Conservation (phyloP, 2,888 invertebrate genomes). For the Lamellibrachia satsuma region DNA sequence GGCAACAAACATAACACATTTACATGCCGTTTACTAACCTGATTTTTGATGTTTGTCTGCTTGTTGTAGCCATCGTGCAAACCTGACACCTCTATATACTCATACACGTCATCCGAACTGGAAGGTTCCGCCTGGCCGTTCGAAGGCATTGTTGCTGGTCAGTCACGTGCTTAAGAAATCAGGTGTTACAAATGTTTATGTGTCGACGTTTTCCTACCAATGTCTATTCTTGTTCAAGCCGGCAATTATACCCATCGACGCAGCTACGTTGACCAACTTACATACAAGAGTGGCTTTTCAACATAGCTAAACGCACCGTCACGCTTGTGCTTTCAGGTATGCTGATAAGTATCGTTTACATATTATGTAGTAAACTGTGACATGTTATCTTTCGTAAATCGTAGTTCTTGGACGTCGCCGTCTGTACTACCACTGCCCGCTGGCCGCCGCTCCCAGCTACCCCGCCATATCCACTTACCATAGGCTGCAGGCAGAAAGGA, state of each 20-base stretch:
- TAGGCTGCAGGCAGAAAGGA: too few species aligned
- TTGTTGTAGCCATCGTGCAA: not conserved
- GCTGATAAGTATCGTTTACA: not conserved
- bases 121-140: not conserved
- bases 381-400: not conserved
- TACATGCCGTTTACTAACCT: not conserved
- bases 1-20: not conserved
- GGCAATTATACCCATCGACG: not conserved
- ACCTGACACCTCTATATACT: not conserved
- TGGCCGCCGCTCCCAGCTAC: too few species aligned
- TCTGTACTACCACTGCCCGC: not conserved
- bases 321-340: not conserved
- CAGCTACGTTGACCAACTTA: not conserved
- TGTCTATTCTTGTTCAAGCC: not conserved
- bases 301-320: not conserved
- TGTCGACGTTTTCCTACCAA: not conserved
- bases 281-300: not conserved
- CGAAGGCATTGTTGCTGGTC: not conserved
- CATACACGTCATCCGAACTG: not conserved
- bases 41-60: not conserved
- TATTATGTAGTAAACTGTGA: not conserved
- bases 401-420: not conserved
- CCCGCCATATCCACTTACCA: too few species aligned
- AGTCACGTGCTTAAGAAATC: not conserved
- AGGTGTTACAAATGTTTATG: not conserved